Conservation (phyloP, 2,797 vertebrate species). For the Tiaroga cobitis region DNA sequence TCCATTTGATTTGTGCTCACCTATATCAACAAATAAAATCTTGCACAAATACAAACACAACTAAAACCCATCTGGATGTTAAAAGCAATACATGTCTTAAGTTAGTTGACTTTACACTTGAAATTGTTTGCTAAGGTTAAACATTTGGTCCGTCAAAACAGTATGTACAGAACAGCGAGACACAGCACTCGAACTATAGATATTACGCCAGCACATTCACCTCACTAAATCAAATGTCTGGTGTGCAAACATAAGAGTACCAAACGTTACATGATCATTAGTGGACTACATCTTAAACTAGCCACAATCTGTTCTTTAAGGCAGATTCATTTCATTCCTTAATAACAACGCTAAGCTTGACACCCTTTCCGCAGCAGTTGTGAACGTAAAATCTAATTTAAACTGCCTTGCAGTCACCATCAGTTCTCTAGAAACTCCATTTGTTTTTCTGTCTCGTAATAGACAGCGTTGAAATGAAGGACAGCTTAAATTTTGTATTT, state of each 20-base stretch:
- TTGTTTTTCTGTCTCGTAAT: conserved; percentile 47
- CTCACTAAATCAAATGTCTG: conserved; percentile 29
- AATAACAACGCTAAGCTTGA: conserved; percentile 35
- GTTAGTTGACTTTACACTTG: conserved; percentile 18
- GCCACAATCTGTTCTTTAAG: conserved; percentile 49
- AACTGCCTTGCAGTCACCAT: conserved; percentile 61
- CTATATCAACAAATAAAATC: conserved; percentile 7
- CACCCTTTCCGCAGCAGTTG: conserved; percentile 46
- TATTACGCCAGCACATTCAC: conserved; percentile 44
- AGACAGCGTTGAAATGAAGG: conserved; percentile 50
- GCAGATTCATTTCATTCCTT: conserved; percentile 48
- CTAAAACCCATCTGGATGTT: conserved; percentile 20
- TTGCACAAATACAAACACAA: conserved; percentile 21
- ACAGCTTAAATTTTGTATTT: conserved; percentile 39
- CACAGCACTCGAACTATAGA: conserved; percentile 32
- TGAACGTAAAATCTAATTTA: conserved; percentile 59
- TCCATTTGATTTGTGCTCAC: conserved; percentile 23
- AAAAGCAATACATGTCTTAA: conserved; percentile 8
- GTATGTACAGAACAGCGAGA: conserved; percentile 35
- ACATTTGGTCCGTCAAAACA: conserved; percentile 54
- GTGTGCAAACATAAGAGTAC: conserved; percentile 48
- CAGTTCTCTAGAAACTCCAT: conserved; percentile 50
- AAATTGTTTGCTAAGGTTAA: conserved; percentile 35
- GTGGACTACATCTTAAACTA: conserved; percentile 26
- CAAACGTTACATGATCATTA: conserved; percentile 31